Evolutionary conservation across 2,888 invertebrate genomes (phyloP), one percentile per base, ranked within the genome.

Genomic region (Chrysotoxum bicinctum): DNA sequence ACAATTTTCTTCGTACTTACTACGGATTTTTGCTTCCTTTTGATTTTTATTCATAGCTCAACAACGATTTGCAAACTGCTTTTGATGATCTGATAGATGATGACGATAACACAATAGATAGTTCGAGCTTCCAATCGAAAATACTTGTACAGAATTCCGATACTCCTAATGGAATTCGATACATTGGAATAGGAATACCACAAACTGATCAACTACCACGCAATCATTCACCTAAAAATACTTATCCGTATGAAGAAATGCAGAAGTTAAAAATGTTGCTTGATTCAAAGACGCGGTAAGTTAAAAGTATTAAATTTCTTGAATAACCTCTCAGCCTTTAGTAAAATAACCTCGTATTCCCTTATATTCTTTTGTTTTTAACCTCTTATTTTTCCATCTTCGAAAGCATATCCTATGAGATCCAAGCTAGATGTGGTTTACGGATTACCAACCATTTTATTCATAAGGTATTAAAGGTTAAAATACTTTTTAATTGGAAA

Each of bases 61-160:
- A 94, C 87, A 93, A 94, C 89, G 92, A 95, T 82, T 90, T 96
- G 72, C 93, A 93, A 83, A 94, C 94, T 90, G 95, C 94, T n/a
- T 94, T 96, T 89, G 94, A 95, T 87, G 95, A 95, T 89, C 93
- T 96, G 50, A 92, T 93, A 76, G 94, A 95, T 79, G 95, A 95
- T 79, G 95, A 95, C 87, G 94, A 95, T 86, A 94, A 93, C 45
- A 94, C 93, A 78, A 94, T 94, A 76, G 94, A 94, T 14, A 94
- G 89, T 93, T 93, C 89, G 2, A 89, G 90, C 87, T 90, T 89
- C 83, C 89, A 89, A 12, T 89, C 90, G 0, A 89, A 90, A 68
- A 43, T 88, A 26, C 45, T 87, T 3, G 83, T 19, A 0, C 56
- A 58, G 16, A 52, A 58, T 45, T 10, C 40, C 23, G 66, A 48